Base-by-base conservation (phyloP, 2,888 invertebrate genomes). In the Trachelus stipa region DNA sequence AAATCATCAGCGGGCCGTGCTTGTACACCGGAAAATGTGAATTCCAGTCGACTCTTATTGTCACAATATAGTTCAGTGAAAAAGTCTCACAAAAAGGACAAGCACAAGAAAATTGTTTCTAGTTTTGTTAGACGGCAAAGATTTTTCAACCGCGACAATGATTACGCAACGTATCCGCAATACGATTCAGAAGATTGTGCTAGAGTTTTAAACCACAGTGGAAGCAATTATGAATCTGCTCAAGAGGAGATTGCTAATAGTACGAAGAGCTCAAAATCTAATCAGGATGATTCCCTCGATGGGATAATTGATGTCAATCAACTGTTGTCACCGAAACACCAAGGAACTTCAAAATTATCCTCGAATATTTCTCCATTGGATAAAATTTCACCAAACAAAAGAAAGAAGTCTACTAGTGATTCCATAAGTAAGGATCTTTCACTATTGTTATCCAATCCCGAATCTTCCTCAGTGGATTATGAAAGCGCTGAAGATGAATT, bases 11-110 rank as follows among this genome's bases (percentile, higher is more conserved):
- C 56, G 23, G 82, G 85, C 71, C 84, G 90, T 31, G 85, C 90
- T 0, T 79, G 75, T 11, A 90, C 90, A 4, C 90, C 90, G 0
- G 90, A 90, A 30, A 88, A 87, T 73, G 73, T 88, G 1, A 90
- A 88, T 79, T 90, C 90, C 11, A 90, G 90, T 79, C 83, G 90
- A 78, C 76, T 90, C 12, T 81, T 90, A 30, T 75, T 90, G 12
- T 80, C 86, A 1, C 86, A 88, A 71, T 90, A 85, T 75, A 87
- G 84, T 79, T 89, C 89, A 1, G 87, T 89, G 4, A 89, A 89
- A 78, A 89, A 89, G 37, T 90, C 90, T 4, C 89, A 89, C 73
- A 86, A 84, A 31, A 90, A 89, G 75, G 88, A 89, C 34, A 90
- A 90, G 40, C 85, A 85, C 37, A 83, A 80, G n/a, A 88, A 88